Percentiles rank a stretch among this genome's conserved stretches.
These are phyloP conservation scores for Ciona savignyi DNA, from an alignment of 23 tunicate genomes.

Conservation along the genomic window DNA sequence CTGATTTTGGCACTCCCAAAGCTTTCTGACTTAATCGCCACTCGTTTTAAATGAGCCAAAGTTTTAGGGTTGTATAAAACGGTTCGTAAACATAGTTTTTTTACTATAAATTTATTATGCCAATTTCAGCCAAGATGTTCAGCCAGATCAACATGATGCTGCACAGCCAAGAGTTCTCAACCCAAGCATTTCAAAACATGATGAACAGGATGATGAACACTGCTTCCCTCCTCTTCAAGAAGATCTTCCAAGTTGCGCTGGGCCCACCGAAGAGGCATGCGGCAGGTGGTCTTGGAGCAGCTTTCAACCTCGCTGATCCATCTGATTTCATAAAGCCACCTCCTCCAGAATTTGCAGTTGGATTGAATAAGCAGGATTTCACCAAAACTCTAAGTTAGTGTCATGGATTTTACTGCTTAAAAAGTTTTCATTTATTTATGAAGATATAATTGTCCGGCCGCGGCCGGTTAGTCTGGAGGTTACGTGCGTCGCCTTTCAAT, in stretches of 20 bases:
- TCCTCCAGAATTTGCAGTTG: background rate
- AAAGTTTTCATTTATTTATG: background rate
- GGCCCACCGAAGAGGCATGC: background rate
- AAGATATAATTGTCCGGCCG: too few species aligned
- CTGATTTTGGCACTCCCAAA: too few species aligned
- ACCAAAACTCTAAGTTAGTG: background rate
- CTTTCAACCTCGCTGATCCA: background rate
- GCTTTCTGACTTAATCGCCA: too few species aligned
- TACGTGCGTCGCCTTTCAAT: too few species aligned
- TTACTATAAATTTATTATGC: background rate
- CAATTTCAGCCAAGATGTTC: background rate
- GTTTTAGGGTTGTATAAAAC: background rate
- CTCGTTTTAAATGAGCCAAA: background rate
- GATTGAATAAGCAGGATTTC: background rate
- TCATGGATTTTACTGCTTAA: background rate
- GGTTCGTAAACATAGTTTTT: background rate
- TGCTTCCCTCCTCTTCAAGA: background rate
- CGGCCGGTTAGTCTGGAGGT: too few species aligned
- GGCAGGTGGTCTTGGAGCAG: background rate
- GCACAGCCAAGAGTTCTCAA: background rate
- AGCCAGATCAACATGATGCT: background rate
- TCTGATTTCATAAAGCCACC: background rate
- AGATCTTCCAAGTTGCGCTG: background rate
- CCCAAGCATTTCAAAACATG: background rate
- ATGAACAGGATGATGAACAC: background rate